Conservation (phyloP, 2,888 invertebrate species). For the Scaptomyza cyrtandrae region DNA sequence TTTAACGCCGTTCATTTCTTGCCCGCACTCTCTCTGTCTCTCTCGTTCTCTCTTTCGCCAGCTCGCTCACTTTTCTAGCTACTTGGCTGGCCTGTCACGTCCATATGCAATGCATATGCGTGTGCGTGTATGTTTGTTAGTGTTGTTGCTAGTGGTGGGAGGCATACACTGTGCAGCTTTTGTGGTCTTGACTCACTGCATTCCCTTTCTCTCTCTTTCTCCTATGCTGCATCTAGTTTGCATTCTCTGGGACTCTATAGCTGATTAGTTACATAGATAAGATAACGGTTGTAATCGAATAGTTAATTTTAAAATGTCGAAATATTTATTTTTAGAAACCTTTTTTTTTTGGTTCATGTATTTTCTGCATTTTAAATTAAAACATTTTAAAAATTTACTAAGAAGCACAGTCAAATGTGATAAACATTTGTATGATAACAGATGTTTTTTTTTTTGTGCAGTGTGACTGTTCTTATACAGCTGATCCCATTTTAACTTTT, state of each 20-base stretch:
- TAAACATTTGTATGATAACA: neutral
- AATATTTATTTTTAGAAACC: no score
- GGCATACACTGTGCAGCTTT: constrained; percentile 3
- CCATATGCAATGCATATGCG: neutral
- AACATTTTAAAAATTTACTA: no score
- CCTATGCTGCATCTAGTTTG: neutral
- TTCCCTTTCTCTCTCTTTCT: neutral
- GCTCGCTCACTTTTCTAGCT: constrained; percentile 5
- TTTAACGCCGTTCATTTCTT: neutral
- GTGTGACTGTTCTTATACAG: constrained; percentile 6
- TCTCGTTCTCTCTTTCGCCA: neutral
- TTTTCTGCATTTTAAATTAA: neutral
- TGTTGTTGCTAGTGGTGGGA: neutral
- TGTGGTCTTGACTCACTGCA: neutral
- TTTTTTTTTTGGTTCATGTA: neutral
- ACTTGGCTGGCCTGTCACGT: constrained; percentile 2
- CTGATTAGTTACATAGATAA: neutral
- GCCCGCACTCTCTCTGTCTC: neutral
- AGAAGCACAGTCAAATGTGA: neutral
- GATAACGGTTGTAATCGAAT: neutral
- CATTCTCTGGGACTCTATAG: neutral
- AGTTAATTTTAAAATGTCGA: no score
- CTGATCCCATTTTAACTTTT: constrained; percentile 2
- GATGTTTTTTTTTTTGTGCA: neutral
- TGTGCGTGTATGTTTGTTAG: neutral